Evolutionary conservation across 2,113 vertebrate species (phyloP).

Genomic region (Cyanoliseus patagonus): DNA sequence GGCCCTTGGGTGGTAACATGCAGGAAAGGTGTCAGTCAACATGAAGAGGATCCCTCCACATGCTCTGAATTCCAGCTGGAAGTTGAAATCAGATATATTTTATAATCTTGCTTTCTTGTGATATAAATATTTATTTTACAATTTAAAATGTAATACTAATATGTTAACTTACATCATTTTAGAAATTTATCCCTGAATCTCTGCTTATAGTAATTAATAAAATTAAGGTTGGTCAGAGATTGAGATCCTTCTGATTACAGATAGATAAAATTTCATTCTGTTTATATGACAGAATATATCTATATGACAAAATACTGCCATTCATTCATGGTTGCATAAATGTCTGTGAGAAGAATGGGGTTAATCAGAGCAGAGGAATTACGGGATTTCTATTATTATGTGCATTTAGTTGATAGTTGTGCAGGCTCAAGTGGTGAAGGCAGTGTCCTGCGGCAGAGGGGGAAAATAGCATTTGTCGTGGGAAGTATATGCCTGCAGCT

Average conservation of each 20-base stretch:
- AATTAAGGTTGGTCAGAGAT: neutral
- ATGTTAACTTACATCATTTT: neutral
- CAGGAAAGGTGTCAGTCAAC: neutral
- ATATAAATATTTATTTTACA: neutral
- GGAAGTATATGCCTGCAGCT: neutral
- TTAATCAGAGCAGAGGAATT: neutral
- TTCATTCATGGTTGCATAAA: neutral
- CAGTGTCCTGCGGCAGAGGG: neutral
- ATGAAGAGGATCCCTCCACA: neutral
- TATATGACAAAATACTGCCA: neutral
- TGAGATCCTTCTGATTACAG: neutral
- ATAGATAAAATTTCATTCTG: neutral
- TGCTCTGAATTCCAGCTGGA: neutral
- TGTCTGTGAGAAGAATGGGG: neutral
- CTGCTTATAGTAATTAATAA: neutral
- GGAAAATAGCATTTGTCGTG: neutral
- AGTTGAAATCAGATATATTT: neutral
- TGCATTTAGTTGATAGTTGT: fast-evolving
- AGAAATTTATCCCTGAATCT: neutral
- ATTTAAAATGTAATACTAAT: neutral
- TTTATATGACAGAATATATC: neutral
- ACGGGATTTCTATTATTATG: neutral
- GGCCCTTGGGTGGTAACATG: neutral
- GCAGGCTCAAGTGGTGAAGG: neutral
- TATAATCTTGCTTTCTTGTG: neutral